Evolutionary conservation across 2,888 invertebrate species (phyloP), one percentile per base, ranked within the genome.

Genomic region (Pristionchus entomophagus): DNA sequence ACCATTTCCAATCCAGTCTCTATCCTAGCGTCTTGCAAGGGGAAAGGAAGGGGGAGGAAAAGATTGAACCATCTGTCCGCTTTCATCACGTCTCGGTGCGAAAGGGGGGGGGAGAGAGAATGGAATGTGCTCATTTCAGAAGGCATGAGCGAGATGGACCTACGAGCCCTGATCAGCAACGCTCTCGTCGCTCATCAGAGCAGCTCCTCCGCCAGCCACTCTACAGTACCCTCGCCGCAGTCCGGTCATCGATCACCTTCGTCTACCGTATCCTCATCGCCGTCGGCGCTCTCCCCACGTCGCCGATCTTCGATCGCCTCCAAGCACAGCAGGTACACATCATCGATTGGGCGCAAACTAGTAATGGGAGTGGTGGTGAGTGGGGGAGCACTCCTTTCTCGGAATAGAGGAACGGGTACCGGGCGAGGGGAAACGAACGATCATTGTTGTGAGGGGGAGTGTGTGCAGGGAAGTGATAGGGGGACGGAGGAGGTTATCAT

Each of bases 141-240:
- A 49, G 83, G 65, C 22, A 84, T 84, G 83, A 65, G 49, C 32
- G 83, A 84, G 83, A 65, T 84, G n/a, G 83, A 84, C n/a, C 83
- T 84, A 5, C 65, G 83, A 22, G 59, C 49, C 5, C 65, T 84
- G 22, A 62, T 84, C 83, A 65, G 26, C 12, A 38, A 45, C 19
- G 65, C 65, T 0, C n/a, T 62, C 2, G 2, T 32, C 10, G 65
- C 45, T 29, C 83, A 84, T 17, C 59, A 83, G 12, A n/a, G n/a
- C n/a, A n/a, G n/a, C n/a, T 26, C 22, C 14, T 80, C 78, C 51
- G 32, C 78, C 51, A 29, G 22, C 12, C 82, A 26, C 19, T 59
- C 82, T 59, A 56, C 82, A 56, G 82, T 59, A 56, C 41, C 56
- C 56, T 82, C 82, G 29, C 49, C 83, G 22, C 45, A 14, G 0